Conservation (phyloP, 2,797 vertebrate genomes). For the Peromyscus aztecus region DNA sequence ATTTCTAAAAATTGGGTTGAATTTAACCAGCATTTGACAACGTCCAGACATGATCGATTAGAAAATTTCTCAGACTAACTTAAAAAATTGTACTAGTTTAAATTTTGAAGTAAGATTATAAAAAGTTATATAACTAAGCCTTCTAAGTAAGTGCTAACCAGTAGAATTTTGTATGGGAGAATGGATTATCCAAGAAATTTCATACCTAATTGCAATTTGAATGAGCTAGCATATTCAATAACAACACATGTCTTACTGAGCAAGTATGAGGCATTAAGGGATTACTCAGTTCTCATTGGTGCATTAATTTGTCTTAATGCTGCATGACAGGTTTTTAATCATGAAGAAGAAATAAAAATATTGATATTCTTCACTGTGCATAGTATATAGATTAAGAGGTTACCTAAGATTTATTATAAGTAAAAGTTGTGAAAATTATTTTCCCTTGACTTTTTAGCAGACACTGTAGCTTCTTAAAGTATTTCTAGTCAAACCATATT, state of each 20-base stretch:
- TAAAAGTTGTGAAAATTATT: slow-evolving; percentile 31
- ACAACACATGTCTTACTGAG: neutral
- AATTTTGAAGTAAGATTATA: neutral
- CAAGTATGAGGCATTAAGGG: neutral
- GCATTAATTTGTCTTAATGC: slow-evolving; percentile 10
- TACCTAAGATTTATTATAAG: slow-evolving; percentile 36
- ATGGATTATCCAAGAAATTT: neutral
- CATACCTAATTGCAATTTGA: neutral
- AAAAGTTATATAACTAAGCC: neutral
- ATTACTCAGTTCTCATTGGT: neutral
- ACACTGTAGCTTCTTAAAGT: slow-evolving; percentile 19
- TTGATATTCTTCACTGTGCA: neutral
- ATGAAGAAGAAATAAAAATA: neutral
- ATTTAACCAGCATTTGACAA: slow-evolving; percentile 10
- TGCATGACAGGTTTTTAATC: slow-evolving; percentile 24
- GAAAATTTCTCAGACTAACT: neutral
- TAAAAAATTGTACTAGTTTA: neutral
- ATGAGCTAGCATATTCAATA: neutral
- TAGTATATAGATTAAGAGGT: neutral
- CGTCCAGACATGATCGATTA: neutral
- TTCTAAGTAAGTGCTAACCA: neutral
- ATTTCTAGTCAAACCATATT: neutral
- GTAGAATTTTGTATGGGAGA: neutral
- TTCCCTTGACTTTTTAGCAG: neutral
- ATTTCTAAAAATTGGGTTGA: neutral